Percentiles rank a stretch among this genome's conserved stretches.
Conservation (phyloP, 2,888 invertebrate species). For the Girardia tigrina region DNA sequence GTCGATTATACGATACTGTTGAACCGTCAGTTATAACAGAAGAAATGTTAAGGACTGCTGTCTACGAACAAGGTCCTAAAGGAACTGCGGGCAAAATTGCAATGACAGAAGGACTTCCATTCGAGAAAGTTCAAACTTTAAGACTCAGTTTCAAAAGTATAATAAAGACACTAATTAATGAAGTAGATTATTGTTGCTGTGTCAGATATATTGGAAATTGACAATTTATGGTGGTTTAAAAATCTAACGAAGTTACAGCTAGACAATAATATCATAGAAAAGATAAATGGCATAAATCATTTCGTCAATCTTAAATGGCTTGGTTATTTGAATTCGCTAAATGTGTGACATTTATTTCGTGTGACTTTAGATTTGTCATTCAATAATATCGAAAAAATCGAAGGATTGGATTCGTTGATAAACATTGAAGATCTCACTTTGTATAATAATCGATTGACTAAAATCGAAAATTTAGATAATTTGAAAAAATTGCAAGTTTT, state of each 20-base stretch:
- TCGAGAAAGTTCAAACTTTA: slow-evolving; percentile 61
- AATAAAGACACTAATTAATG: slow-evolving; percentile 42
- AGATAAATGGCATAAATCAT: slow-evolving; percentile 67
- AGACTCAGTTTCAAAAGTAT: slow-evolving; percentile 66
- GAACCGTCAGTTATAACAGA: slow-evolving; percentile 59
- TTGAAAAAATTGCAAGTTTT: slow-evolving; percentile 64
- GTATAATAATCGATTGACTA: slow-evolving; percentile 64
- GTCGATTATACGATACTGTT: slow-evolving; percentile 49
- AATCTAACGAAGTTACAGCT: slow-evolving; percentile 65
- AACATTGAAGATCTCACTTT: slow-evolving; percentile 67
- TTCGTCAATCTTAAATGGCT: slow-evolving; percentile 65
- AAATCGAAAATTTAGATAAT: slow-evolving; percentile 64
- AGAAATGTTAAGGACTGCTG: slow-evolving; percentile 61
- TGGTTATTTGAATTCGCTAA: slow-evolving; percentile 40
- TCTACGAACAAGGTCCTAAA: slow-evolving; percentile 63
- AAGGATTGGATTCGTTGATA: slow-evolving; percentile 62
- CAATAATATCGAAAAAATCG: slow-evolving; percentile 69
- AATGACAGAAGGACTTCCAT: slow-evolving; percentile 62
- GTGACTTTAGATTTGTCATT: slow-evolving; percentile 69
- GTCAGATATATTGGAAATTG: slow-evolving; percentile 68
- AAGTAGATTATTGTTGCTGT: slow-evolving; percentile 49
- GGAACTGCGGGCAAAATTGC: slow-evolving; percentile 66
- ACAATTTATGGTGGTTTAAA: slow-evolving; percentile 70
- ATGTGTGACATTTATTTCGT: background rate
- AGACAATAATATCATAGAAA: slow-evolving; percentile 72